Base-by-base conservation (phyloP, 2,113 vertebrate genomes). In the Labeo rohita region DNA sequence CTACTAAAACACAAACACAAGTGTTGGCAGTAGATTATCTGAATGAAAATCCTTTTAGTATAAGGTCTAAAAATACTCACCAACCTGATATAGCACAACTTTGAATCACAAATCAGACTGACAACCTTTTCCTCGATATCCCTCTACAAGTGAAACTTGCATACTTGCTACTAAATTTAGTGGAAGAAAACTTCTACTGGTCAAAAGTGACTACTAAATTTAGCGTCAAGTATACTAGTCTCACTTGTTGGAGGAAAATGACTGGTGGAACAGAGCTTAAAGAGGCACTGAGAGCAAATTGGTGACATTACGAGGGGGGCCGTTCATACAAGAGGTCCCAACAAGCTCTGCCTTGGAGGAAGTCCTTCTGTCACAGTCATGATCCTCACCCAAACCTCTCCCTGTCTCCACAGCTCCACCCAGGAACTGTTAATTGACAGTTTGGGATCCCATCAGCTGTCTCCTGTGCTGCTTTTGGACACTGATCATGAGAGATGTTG, bases 391-490 rank as follows among this genome's bases (percentile, higher is more conserved):
- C 47, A 85, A 85, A 85, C 63, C 45, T 80, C 78, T 74, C 66
- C 36, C 47, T 78, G 21, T 52, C 79, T 80, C 59, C 47, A 78
- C 56, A 82, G 79, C 79, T 81, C 79, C 61, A 34, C 39, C 78
- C 83, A 70, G 80, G 11, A 66, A 84, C 76, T 70, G 52, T 54
- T 89, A 88, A 91, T 84, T 84, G 85, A 84, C 85, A 88, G 66
- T 84, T 72, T 66, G 43, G 43, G 52, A 89, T 84, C 73, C 47
- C 65, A 78, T 83, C 65, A 78, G 73, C 80, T 74, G 83, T 68
- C 66, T 85, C 65, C 45, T 49, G 52, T 61, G 12, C 39, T 59
- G 81, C 87, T 86, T n/a, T 83, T n/a, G 84, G 80, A 86, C 65
- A 74, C 59, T 87, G 87, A 89, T 87, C 83, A 36, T 49, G 49